Evolutionary conservation across 2,113 vertebrate genomes (phyloP), one percentile per base, ranked within the genome.

Genomic region (Cacatua alba): DNA sequence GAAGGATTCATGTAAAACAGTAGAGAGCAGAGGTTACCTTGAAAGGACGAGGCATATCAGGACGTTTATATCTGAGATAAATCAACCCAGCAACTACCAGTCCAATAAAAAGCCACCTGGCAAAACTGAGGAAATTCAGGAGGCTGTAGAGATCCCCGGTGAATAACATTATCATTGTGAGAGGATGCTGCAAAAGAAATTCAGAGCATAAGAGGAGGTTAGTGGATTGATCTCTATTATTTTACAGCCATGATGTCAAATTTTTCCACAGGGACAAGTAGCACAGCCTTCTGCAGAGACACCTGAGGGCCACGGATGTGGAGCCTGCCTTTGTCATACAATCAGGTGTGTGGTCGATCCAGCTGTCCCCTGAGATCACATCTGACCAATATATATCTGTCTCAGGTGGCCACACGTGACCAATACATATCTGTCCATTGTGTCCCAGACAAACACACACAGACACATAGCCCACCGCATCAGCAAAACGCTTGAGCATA

Each of bases 41-140:
- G 97, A 99, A 99, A 95, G 99, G 99, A 59, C 99, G 99, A 92
- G 97, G 99, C 97, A 99, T 98, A 95, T 99, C 98, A 33, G 99
- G 99, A 68, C 97, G 98, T 68, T 98, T 99, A 93, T 99, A 99
- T 96, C 99, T 97, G 69, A 99, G 98, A 98, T 99, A 99, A 97
- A 99, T 98, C 92, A 99, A 97, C 46, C 99, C 99, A 55, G 99
- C 96, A 51, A 99, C 99, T 37, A 98, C 99, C 60, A 99, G 94
- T 28, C 99, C 99, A 86, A 99, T 99, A 97, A 99, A 99, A 87
- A 99, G 97, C 99, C 99, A 99, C 74, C 99, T 98, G 97, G 98
- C 98, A 97, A 99, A 99, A 97, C 99, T 99, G 98, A 99, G 98
- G 97, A 99, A 99, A 97, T 99, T 99, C 97, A 99, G 82, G 81